Base-by-base conservation (phyloP, 2,113 vertebrate species). In the Mesocricetus auratus region DNA sequence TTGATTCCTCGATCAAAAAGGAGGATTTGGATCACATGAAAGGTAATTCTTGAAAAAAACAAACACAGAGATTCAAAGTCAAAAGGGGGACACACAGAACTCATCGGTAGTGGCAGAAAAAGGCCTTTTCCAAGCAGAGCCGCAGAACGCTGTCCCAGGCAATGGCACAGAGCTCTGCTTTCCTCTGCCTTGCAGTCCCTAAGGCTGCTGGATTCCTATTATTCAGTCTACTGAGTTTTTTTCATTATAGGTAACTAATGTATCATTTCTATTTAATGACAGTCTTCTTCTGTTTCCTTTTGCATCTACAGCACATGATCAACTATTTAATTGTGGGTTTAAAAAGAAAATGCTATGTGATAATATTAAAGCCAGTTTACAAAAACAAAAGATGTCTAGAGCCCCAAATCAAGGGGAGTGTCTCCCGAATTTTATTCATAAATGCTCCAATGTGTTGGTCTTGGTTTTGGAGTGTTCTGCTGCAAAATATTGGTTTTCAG, bases 141-240 rank as follows among this genome's bases (percentile, higher is more conserved):
- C 3, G 33, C 2, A 22, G 50, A 69, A 96, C 97, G 93, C 68
- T 79, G 91, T 50, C 15, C 4, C 0, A 7, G 9, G 0, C 31
- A 93, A 81, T 77, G 75, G 89, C 91, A 97, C n/a, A 85, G n/a
- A 91, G 0, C 0, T 89, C 89, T 69, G 69, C 62, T 45, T n/a
- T 24, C 50, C 66, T 60, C 56, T 78, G 24, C 82, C 86, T 92
- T 75, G 36, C 91, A n/a, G 96, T 98, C 97, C 88, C 96, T 81
- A 95, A 95, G 73, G 39, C 4, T 24, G 0, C 31, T 96, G 47
- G 87, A n/a, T 50, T 91, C 77, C 95, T 93, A 92, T 96, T 97
- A 95, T 93, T 98, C 91, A 96, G 9, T 90, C 97, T 97, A 68
- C 21, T 98, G 95, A 97, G 60, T 95, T 95, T 98, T 98, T 98